Evolutionary conservation across 2,113 vertebrate species (phyloP), one percentile per base, ranked within the genome.

Genomic region (Nesoenas mayeri): DNA sequence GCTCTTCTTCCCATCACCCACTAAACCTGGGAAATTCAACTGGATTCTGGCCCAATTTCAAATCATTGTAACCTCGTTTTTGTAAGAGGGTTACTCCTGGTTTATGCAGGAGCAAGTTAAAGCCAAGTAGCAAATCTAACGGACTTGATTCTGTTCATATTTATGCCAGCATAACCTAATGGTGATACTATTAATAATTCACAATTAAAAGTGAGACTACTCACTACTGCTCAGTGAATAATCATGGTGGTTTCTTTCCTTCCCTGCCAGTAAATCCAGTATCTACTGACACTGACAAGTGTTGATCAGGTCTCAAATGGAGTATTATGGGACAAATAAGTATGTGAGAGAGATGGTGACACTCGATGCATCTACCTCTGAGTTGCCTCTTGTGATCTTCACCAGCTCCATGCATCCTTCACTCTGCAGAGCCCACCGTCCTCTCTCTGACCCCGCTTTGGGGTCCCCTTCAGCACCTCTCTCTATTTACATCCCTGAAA

Each of bases 351-450:
- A 2, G 5, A 47, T 64, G 15, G 9, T 56, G 60, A 58, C 47
- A 4, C 60, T 47, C 22, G 18, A 80, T 44, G 56, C 38, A 50
- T 24, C 40, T 17, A 53, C 25, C 31, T 66, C 65, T 5, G 7
- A 72, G 84, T 2, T 78, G 36, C n/a, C 81, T 82, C 70, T 67
- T 0, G 0, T 64, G 74, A 90, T 34, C 57, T 58, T 64, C 56
- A 24, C 42, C 47, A 90, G 42, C 51, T 79, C 69, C 24, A 3
- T 9, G 29, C 20, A 66, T 48, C 72, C 51, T 78, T 12, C 11
- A 2, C n/a, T 75, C 50, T 11, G 0, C 42, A 80, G 56, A 62
- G 42, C 48, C 61, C 7, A 1, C 22, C 0, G 1, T 64, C 10
- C 62, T 42, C 50, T 40, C 34, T 54, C 53, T 75, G 79, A 64